Conservation (phyloP, 2,113 vertebrate species). For the Cyanocitta stelleri region DNA sequence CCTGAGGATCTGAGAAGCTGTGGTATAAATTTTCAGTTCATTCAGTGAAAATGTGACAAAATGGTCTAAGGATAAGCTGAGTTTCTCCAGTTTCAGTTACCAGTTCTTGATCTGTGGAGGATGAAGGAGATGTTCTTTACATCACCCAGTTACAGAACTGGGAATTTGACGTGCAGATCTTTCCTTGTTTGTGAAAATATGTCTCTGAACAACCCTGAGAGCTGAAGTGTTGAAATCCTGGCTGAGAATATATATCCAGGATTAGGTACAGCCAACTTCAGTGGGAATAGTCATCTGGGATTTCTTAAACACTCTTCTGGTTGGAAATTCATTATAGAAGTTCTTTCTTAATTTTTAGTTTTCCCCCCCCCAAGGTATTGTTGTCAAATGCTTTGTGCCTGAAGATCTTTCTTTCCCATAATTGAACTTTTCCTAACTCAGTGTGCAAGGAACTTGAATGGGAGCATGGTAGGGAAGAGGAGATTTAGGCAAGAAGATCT, state of each 20-base stretch:
- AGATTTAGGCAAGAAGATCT: background rate
- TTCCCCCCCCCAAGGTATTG: background rate
- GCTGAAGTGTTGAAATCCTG: background rate
- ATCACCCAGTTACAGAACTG: background rate
- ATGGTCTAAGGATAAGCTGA: background rate
- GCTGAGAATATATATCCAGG: background rate
- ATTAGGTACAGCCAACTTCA: background rate
- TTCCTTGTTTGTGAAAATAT: background rate
- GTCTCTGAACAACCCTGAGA: background rate
- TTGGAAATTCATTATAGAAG: background rate
- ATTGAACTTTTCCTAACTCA: background rate
- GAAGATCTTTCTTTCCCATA: background rate
- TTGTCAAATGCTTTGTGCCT: background rate
- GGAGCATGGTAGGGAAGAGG: background rate
- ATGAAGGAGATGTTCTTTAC: background rate
- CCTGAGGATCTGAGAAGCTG: background rate
- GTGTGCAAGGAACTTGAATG: background rate
- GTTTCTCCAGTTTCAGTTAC: background rate
- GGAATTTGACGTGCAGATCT: background rate
- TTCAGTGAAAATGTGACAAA: background rate
- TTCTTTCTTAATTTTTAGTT: too few relatives aligned
- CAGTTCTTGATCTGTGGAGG: background rate
- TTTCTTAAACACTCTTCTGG: background rate
- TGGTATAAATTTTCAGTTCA: background rate
- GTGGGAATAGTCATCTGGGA: background rate